Evolutionary conservation across 1,140 invertebrate genomes (phyloP), one percentile per base, ranked within the genome.

Genomic region (Muscidifurax raptorellus): DNA sequence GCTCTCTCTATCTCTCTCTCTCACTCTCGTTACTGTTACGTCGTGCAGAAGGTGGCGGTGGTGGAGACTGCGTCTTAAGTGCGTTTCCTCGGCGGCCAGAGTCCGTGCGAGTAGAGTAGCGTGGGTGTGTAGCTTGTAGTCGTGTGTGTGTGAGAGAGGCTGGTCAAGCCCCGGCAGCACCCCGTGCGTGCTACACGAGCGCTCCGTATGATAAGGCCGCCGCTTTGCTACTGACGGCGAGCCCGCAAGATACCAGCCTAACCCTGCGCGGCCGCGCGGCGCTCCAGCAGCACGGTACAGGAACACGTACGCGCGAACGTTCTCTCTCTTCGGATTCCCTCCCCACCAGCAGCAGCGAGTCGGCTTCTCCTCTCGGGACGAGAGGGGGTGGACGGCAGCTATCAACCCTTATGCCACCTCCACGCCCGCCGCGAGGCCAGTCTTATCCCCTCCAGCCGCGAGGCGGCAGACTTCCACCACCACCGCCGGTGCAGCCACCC

Each of bases 181-280:
- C 82, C 77, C 77, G 32, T 13, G 25, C 25, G 66, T 30, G 28
- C 66, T 30, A 27, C 66, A 32, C 67, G 64, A 81, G 79, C 84
- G 92, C 92, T 91, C 92, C 92, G 92, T 93, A 90, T 93, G 91
- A 93, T 91, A 90, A 93, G 92, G 91, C 92, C 92, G 92, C 92
- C 92, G 92, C 92, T 93, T 93, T 90, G 90, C 92, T 93, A 93
- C 92, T 93, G 91, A 92, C 91, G 91, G 90, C 91, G 88, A 59
- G 74, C 72, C 72, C 66, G 69, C 40, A 69, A 83, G 74, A 91
- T 91, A 92, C 92, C 92, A 92, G 91, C 92, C 92, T 93, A 92
- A 93, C 92, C 92, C 90, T 77, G 82, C 82, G 82, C 81, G 81
- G 59, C 80, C 69, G 80, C 52, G 72, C 81, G 72, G 72, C 81